A percentile compares a stretch with the other conserved stretches of the same genome.
These are phyloP conservation scores for Drosophila mayaguana DNA, from an alignment of 2,888 invertebrate species.

Conservation along the genomic window DNA sequence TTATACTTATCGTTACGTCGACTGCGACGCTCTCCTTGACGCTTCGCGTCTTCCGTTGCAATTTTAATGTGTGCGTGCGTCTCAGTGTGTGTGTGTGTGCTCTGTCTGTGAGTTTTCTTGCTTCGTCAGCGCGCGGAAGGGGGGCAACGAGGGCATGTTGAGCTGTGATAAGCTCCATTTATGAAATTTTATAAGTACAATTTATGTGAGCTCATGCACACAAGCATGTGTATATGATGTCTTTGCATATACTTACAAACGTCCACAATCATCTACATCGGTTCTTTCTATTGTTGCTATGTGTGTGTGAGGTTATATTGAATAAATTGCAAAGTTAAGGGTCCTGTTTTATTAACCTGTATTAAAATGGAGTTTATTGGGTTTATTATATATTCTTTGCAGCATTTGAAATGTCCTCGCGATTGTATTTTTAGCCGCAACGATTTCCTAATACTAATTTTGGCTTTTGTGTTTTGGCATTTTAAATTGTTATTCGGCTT, in stretches of 20 bases:
- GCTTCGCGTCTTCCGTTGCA: constrained; percentile 41
- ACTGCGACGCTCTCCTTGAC: constrained; percentile 45
- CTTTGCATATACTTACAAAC: neutral
- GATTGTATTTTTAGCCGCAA: constrained; percentile 60
- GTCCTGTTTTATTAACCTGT: constrained; percentile 5
- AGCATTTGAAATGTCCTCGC: constrained; percentile 29
- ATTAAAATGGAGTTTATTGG: constrained; percentile 17
- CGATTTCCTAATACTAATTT: constrained; percentile 45
- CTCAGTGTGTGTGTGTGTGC: constrained; percentile 21
- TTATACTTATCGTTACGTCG: constrained; percentile 39
- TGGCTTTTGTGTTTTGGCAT: constrained; percentile 25
- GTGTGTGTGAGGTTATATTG: constrained; percentile 12
- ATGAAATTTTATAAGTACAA: constrained; percentile 24
- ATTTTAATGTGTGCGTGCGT: constrained; percentile 19
- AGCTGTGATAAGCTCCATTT: constrained; percentile 58
- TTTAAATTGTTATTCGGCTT: constrained; percentile 25
- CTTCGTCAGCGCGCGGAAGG: constrained; percentile 27
- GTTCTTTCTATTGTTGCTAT: neutral
- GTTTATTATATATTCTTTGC: constrained; percentile 43
- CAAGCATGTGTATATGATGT: neutral
- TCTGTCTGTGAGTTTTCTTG: constrained; percentile 45
- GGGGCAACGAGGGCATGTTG: constrained; percentile 36
- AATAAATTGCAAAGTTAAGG: neutral
- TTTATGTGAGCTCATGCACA: neutral
- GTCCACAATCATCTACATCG: constrained; percentile 2